Evolutionary conservation across 2,888 invertebrate genomes (phyloP), one percentile per base, ranked within the genome.

Genomic region (Scaptomyza parva): DNA sequence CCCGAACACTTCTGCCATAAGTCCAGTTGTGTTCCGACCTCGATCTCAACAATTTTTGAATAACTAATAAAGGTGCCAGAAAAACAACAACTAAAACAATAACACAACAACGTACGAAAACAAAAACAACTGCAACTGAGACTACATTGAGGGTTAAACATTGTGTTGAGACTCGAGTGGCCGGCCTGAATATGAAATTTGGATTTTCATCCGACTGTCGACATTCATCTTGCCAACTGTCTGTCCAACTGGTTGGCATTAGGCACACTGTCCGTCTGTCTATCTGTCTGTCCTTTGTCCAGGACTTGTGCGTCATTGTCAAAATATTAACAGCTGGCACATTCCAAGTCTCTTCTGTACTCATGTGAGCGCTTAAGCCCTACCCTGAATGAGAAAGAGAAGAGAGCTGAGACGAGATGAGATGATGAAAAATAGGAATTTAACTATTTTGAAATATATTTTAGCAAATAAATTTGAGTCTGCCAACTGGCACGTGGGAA

Each of bases 21-120:
- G 60, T 83, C 74, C 88, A 82, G 82, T 87, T 79, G 84, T 70
- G 86, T 52, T 66, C 67, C 70, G 55, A 55, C 83, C 70, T 44
- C 14, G 54, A 54, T 51, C 84, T 80, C 74, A 54, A 86, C 84
- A 61, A 83, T 88, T 83, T 86, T 88, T 86, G 83, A 88, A 83
- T 83, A 83, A 88, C 84, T 88, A 83, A 88, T 83, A 88, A 83
- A 86, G 88, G 88, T 88, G 83, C 72, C 79, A 82, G 72, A 66
- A 72, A 70, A 77, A 80, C 75, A 77, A 70, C 70, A 85, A 81
- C 62, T 64, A 61, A 63, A 80, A 86, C 71, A 85, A 87, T 69
- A 87, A 81, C 54, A 62, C 28, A 48, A 22, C 39, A 53, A 12
- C 41, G 54, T 17, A 44, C 40, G 33, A 50, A 44, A 50, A 44